Conservation (phyloP, 2,888 invertebrate species). For the Didymodactylos carnosus region DNA sequence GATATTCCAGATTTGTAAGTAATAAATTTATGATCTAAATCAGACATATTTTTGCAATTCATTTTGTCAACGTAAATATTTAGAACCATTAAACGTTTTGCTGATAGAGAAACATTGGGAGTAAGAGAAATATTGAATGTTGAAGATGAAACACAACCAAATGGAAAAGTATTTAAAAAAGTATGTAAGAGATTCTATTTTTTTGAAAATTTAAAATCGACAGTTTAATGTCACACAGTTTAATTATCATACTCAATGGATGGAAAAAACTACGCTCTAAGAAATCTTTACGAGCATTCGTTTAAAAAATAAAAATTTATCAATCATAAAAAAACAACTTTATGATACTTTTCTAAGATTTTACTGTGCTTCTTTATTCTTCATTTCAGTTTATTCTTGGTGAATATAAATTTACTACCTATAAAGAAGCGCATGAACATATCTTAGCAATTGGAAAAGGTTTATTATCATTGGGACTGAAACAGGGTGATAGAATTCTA, state of each 20-base stretch:
- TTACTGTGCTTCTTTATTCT: conserved; percentile 17
- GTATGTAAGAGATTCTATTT: conserved; percentile 23
- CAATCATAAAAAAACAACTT: too few species aligned
- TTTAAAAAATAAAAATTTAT: too few species aligned
- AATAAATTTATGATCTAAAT: too few species aligned
- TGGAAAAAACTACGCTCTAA: too few species aligned
- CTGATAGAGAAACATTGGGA: conserved; percentile 37
- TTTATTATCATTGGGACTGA: conserved; percentile 43
- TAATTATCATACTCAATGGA: too few species aligned
- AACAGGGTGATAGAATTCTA: conserved; percentile 49
- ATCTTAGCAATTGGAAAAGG: conserved; percentile 63
- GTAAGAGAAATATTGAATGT: conserved; percentile 68
- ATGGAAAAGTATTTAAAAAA: conserved; percentile 86
- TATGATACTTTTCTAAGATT: too few species aligned
- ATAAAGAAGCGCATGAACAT: conserved; percentile 51
- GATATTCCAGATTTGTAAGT: neutral
- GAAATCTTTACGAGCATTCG: too few species aligned
- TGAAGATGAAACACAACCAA: conserved; percentile 77
- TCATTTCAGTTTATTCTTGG: conserved; percentile 59
- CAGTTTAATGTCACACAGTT: too few species aligned
- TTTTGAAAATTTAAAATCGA: neutral
- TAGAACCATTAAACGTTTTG: neutral
- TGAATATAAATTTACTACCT: conserved; percentile 71
- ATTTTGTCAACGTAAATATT: neutral
- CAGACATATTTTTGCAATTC: neutral